A percentile compares a stretch with the other conserved stretches of the same genome.
These are phyloP conservation scores for Leptinotarsa haldemani DNA, from an alignment of 2,888 invertebrate genomes.

Conservation along the genomic window DNA sequence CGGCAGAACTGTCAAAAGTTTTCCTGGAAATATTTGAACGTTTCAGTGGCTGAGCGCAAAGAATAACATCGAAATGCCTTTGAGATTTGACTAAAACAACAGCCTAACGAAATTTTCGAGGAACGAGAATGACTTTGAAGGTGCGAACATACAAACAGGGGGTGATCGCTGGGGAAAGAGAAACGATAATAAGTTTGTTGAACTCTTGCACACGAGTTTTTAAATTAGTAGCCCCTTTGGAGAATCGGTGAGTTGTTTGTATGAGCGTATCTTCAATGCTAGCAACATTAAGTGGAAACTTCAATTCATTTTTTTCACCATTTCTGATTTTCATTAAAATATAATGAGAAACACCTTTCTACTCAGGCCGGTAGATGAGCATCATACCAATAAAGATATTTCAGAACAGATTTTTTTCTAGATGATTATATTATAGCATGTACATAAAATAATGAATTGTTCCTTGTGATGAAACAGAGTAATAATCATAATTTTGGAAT, in stretches of 20 bases:
- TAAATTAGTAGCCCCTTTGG: not conserved
- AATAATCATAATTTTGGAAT: too few relatives aligned
- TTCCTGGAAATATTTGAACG: conserved; percentile 42
- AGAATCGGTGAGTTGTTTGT: not conserved
- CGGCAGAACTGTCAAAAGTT: conserved; percentile 41
- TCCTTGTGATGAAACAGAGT: too few relatives aligned
- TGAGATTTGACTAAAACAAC: conserved; percentile 47
- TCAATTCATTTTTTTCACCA: too few relatives aligned
- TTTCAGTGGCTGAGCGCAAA: conserved; percentile 37
- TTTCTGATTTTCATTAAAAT: too few relatives aligned
- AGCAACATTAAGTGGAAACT: too few relatives aligned
- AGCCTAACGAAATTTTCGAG: conserved; percentile 36
- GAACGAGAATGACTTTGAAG: conserved; percentile 23
- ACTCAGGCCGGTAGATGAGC: too few relatives aligned
- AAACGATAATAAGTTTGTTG: conserved; percentile 5
- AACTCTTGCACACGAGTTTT: not conserved
- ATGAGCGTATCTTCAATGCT: not conserved
- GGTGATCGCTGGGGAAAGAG: not conserved
- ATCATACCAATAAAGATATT: too few relatives aligned
- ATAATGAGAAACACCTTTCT: too few relatives aligned
- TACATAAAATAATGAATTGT: too few relatives aligned
- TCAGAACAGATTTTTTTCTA: too few relatives aligned
- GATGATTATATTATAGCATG: too few relatives aligned
- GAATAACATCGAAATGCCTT: conserved; percentile 45
- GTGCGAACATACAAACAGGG: conserved; percentile 15